Evolutionary conservation across 1,140 invertebrate genomes (phyloP), one percentile per base, ranked within the genome.

Genomic region (Eriocheir sinensis): DNA sequence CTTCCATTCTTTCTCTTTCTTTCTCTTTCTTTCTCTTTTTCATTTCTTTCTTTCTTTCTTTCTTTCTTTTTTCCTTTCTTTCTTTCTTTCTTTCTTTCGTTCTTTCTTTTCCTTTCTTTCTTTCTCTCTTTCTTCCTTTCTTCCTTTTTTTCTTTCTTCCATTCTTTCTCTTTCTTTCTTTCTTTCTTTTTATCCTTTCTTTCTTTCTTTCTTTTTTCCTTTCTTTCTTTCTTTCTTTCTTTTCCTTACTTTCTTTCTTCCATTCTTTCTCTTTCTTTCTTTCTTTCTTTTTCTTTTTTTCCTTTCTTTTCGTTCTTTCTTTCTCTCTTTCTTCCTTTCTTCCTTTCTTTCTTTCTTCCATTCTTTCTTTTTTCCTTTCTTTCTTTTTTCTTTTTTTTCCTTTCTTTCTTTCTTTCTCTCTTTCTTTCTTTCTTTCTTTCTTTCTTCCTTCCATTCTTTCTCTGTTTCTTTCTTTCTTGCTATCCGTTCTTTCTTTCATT

Each of bases 1-100:
- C 60, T 72, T n/a, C n/a, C 60, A n/a, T n/a, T 72, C 60, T 72
- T n/a, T 72, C 60, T 72, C 60, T 72, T n/a, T 72, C 60, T 72
- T n/a, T 72, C 53, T 72, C 53, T 21, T 8, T 15, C 4, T 48
- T 21, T 72, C 21, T 15, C 15, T 48, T 48, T 6, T 32, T 32
- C 80, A 32, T 32, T 21, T 83, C 36, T 44, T 32, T 44, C 85
- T 44, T 36, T 21, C 80, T 48, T 48, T 4, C 44, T 15, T 4
- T 15, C 48, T 53, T 21, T 53, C 48, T 53, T 21, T 53, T 21
- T 53, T 21, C n/a, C 60, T 72, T n/a, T 72, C 60, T 72, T n/a
- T 72, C 60, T 72, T n/a, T 72, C 60, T 72, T n/a, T 72, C 60
- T n/a, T 21, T 72, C 60, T n/a, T 21, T n/a, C 27, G 6, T 21